Conservation (phyloP, 2,797 vertebrate genomes). For the Heliangelus exortis region DNA sequence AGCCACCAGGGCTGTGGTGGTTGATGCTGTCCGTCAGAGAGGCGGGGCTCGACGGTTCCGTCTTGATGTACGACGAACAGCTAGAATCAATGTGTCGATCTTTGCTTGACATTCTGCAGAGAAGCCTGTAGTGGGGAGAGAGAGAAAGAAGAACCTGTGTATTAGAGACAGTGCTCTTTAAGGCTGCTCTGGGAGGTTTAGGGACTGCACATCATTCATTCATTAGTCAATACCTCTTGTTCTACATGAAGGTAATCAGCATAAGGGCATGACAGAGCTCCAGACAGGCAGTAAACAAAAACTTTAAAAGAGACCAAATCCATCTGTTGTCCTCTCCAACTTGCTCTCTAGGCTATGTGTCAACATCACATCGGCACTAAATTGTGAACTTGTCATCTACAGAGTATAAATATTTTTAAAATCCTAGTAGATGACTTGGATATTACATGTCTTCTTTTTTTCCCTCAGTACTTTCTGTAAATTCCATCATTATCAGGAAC, state of each 20-base stretch:
- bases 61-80: slow-evolving; percentile 99
- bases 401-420: not conserved
- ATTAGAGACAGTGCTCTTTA: slow-evolving; percentile 75
- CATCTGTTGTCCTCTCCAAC: slow-evolving; percentile 59
- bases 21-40: slow-evolving; percentile 99
- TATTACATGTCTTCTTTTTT: not conserved
- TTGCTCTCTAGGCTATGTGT: slow-evolving; percentile 50
- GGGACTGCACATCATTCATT: slow-evolving; percentile 88
- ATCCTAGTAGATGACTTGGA: not conserved
- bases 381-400: slow-evolving; percentile 38
- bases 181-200: slow-evolving; percentile 69
- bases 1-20: slow-evolving; percentile 98
- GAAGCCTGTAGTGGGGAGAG: slow-evolving; percentile 87
- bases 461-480: not conserved
- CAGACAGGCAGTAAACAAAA: slow-evolving; percentile 82
- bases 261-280: slow-evolving; percentile 87
- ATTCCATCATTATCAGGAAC: slow-evolving; percentile 5
- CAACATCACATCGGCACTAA: slow-evolving; percentile 48
- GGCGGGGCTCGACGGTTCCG: slow-evolving; percentile 98
- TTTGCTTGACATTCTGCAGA: slow-evolving; percentile 99
- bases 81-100: slow-evolving; percentile 99
- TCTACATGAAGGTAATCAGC: slow-evolving; percentile 97
- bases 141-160: slow-evolving; percentile 64
- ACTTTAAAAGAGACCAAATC: slow-evolving; percentile 65
- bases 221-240: slow-evolving; percentile 94